Percentiles rank a stretch among this genome's conserved stretches.
These are phyloP conservation scores for Drosophila pallidifrons DNA, from an alignment of 1,140 invertebrate genomes.

Conservation along the genomic window DNA sequence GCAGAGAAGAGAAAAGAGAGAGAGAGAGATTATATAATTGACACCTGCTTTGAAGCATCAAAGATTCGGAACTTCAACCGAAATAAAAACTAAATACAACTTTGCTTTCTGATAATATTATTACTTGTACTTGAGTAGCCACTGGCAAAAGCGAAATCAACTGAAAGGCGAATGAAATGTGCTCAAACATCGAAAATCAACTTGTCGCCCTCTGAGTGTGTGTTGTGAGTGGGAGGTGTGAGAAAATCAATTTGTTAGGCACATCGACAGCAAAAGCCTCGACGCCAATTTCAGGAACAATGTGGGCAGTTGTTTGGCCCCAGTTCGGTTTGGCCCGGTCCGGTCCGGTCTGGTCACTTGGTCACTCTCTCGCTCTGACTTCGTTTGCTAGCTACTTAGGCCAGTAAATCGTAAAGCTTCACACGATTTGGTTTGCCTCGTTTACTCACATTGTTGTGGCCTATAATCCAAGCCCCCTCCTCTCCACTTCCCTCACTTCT, in stretches of 20 bases:
- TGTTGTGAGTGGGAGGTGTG: constrained; percentile 44
- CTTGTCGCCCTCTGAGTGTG: constrained; percentile 33
- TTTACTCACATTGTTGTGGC: constrained; percentile 30
- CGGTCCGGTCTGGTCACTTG: constrained; percentile 9
- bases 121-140: constrained; percentile 41
- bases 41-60: constrained; percentile 51
- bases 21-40: constrained; percentile 50
- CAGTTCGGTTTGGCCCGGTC: too few relatives aligned
- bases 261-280: constrained; percentile 41
- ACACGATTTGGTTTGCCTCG: constrained; percentile 42
- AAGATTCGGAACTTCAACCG: constrained; percentile 1
- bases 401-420: constrained; percentile 38
- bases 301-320: constrained; percentile 17
- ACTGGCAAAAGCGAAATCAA: constrained; percentile 30
- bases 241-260: constrained; percentile 75
- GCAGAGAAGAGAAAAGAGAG: not conserved
- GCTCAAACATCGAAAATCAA: constrained; percentile 46
- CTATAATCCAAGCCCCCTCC: not conserved
- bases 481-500: not conserved
- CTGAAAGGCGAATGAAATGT: constrained; percentile 39
- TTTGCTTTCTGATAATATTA: constrained; percentile 48
- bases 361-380: not conserved
- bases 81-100: constrained; percentile 37
- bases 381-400: constrained; percentile 33
- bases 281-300: constrained; percentile 32